Evolutionary conservation across 2,888 invertebrate genomes (phyloP).

Genomic region (Ashinkailepas kermadecensis): DNA sequence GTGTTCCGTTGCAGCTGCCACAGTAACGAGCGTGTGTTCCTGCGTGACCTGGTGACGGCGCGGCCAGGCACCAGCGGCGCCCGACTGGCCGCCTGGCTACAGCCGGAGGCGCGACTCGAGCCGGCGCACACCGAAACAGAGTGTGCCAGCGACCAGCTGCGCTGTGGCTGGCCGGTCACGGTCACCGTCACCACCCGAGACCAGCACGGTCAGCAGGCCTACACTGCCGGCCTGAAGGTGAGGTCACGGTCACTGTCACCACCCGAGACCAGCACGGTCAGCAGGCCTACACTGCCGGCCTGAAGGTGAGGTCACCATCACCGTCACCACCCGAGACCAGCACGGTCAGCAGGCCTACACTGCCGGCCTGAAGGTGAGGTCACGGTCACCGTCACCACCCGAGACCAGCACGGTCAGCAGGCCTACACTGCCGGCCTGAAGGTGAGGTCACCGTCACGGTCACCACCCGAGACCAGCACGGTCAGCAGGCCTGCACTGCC

Average conservation of each 20-base stretch:
- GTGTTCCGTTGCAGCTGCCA: constrained; percentile 45
- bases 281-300: constrained; percentile 68
- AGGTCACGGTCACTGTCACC: constrained; percentile 35
- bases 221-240: constrained; percentile 76
- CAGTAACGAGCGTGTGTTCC: constrained; percentile 84
- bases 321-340: background rate
- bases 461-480: no score
- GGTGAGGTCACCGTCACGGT: no score
- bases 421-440: no score
- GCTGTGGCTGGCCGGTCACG: constrained; percentile 75
- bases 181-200: constrained; percentile 75
- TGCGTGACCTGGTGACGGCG: constrained; percentile 84
- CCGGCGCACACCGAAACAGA: constrained; percentile 77
- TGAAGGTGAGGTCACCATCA: constrained; percentile 56
- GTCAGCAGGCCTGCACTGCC: no score
- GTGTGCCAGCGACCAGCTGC: constrained; percentile 54
- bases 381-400: background rate
- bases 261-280: no score
- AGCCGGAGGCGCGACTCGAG: constrained; percentile 85
- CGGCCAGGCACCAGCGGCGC: constrained; percentile 81
- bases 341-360: no score
- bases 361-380: constrained; percentile 68
- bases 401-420: no score
- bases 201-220: constrained; percentile 82
- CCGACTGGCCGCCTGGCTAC: constrained; percentile 86